Evolutionary conservation across 2,888 invertebrate species (phyloP).

Genomic region (Callyntrura sp.): DNA sequence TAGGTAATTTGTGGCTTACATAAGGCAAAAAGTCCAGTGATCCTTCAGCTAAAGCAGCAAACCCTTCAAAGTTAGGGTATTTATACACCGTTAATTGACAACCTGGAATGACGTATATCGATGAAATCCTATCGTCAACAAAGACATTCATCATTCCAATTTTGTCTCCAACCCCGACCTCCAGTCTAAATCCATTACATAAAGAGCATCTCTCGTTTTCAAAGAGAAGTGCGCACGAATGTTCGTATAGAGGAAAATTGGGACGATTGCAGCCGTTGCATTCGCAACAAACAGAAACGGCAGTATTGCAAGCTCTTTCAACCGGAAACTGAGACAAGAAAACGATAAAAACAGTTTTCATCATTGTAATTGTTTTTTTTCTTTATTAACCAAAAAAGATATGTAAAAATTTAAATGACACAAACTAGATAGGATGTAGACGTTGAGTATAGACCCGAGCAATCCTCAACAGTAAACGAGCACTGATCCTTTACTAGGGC

Average conservation of each 20-base stretch:
- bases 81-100: conserved; percentile 61
- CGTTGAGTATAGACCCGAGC: not conserved
- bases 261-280: conserved; percentile 59
- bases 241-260: conserved; percentile 12
- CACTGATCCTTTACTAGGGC: conserved; percentile 36
- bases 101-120: conserved; percentile 64
- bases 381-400: too few relatives aligned
- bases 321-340: not conserved
- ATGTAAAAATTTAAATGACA: not conserved
- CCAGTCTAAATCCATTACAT: conserved; percentile 53
- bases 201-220: conserved; percentile 55
- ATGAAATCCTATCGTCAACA: conserved; percentile 65
- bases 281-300: conserved; percentile 66
- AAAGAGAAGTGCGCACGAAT: conserved; percentile 62
- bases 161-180: conserved; percentile 46
- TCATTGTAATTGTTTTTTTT: too few relatives aligned
- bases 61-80: conserved; percentile 57
- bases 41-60: conserved; percentile 40
- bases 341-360: too few relatives aligned
- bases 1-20: not conserved
- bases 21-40: conserved; percentile 36
- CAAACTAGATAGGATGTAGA: not conserved
- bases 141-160: conserved; percentile 18
- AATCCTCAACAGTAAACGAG: conserved; percentile 41
- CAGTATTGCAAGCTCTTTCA: not conserved